A percentile compares a stretch with the other conserved stretches of the same genome.
Conservation (phyloP, 1,140 invertebrate genomes). For the Drosophila sp. region DNA sequence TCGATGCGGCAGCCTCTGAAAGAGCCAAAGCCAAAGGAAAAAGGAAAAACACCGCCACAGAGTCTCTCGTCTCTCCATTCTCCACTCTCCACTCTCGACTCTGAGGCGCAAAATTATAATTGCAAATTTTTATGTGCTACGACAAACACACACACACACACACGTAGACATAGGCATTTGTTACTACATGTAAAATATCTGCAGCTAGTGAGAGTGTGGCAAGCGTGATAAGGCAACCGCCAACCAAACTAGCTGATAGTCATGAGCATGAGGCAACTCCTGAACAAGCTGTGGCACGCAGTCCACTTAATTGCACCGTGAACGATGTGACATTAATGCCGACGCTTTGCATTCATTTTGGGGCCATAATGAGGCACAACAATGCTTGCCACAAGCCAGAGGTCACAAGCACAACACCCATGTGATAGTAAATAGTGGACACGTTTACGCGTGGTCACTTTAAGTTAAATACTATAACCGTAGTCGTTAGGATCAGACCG, state of each 20-base stretch:
- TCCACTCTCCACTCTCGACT: conserved; percentile 32
- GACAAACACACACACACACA: conserved; percentile 8
- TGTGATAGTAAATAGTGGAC: conserved; percentile 2
- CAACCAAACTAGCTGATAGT: conserved; percentile 60
- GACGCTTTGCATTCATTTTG: conserved; percentile 79
- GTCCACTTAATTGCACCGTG: conserved; percentile 45
- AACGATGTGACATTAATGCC: conserved; percentile 66
- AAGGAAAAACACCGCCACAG: conserved; percentile 69
- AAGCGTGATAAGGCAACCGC: conserved; percentile 66
- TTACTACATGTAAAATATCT: too few relatives aligned
- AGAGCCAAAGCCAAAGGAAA: conserved; percentile 63
- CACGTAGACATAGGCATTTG: neutral
- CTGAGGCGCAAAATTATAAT: conserved; percentile 79
- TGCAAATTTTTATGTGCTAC: conserved; percentile 72
- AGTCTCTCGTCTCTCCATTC: conserved; percentile 38
- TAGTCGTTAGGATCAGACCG: too few relatives aligned
- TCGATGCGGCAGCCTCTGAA: conserved; percentile 63
- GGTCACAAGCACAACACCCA: conserved; percentile 43
- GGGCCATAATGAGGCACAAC: conserved; percentile 62
- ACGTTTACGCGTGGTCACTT: conserved; percentile 12
- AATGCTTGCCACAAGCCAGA: conserved; percentile 48
- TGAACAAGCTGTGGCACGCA: conserved; percentile 47
- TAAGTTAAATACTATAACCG: too few relatives aligned
- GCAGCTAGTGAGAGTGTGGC: conserved; percentile 72
- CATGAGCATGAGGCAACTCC: conserved; percentile 3